phyloP scores from a whole-genome alignment of 2,113 vertebrate genomes.

The Alectura lathami region DNA sequence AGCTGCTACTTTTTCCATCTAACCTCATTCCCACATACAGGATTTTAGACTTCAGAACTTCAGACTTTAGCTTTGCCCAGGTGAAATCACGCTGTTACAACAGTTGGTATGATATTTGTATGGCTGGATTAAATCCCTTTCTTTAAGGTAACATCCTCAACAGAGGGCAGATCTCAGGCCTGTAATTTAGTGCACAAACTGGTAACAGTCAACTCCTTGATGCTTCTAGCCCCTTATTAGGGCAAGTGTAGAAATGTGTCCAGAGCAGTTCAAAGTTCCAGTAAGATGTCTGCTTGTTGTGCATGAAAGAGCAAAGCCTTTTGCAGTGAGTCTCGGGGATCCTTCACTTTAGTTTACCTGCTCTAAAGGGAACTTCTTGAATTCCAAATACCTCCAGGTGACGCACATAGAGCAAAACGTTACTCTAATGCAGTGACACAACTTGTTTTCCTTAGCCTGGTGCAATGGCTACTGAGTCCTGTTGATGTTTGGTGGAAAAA shows the following conservation, averaged over 20 bases:
- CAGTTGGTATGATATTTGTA: background rate
- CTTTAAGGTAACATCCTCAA: background rate
- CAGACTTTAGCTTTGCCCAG: background rate
- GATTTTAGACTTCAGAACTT: background rate
- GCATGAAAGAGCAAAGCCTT: background rate
- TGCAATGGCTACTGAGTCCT: background rate
- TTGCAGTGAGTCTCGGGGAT: background rate
- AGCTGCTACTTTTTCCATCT: background rate
- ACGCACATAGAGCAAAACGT: background rate
- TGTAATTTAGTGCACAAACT: background rate
- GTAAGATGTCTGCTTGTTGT: background rate
- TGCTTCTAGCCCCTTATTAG: background rate
- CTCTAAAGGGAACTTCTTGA: background rate
- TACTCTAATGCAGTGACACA: background rate
- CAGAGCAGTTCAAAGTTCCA: background rate
- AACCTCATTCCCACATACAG: background rate
- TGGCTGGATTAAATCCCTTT: background rate
- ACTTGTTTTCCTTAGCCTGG: background rate
- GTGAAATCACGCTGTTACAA: background rate
- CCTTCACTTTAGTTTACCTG: background rate
- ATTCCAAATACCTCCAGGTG: background rate
- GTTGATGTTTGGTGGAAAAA: background rate
- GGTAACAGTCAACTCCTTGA: background rate
- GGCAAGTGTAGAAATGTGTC: background rate
- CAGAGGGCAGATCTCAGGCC: background rate